These are phyloP conservation scores for Gephyroberyx darwinii DNA, from an alignment of 2,797 vertebrate species.

Conservation along the genomic window DNA sequence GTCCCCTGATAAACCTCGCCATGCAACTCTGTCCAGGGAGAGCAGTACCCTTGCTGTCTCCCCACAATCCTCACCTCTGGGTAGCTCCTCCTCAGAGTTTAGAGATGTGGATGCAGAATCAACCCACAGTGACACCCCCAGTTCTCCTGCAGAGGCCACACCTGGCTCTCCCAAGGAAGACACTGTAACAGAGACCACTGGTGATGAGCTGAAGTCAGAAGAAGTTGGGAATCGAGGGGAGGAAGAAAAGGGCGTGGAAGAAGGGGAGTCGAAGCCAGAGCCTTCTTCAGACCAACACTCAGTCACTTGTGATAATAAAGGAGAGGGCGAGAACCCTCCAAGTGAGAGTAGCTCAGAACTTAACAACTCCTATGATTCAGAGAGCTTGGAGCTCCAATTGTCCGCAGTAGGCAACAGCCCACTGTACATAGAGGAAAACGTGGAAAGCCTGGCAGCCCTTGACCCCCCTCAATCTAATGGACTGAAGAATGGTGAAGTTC, in stretches of 20 bases:
- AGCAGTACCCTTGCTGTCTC: slow-evolving; percentile 50
- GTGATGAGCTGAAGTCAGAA: slow-evolving; percentile 18
- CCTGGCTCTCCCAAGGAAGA: slow-evolving; percentile 27
- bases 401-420: slow-evolving; percentile 40
- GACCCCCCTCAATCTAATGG: slow-evolving; percentile 39
- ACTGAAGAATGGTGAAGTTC: slow-evolving; percentile 63
- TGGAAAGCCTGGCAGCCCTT: slow-evolving; percentile 5
- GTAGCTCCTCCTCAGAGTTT: slow-evolving; percentile 11
- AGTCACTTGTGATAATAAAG: slow-evolving; percentile 46
- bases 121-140: slow-evolving; percentile 33
- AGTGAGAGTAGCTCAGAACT: slow-evolving; percentile 72
- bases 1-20: slow-evolving; percentile 70
- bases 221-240: slow-evolving; percentile 37
- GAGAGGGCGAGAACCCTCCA: slow-evolving; percentile 41
- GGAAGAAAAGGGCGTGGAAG: slow-evolving; percentile 38
- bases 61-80: slow-evolving; percentile 13
- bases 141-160: slow-evolving; percentile 25
- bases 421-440: slow-evolving; percentile 68
- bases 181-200: slow-evolving; percentile 20
- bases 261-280: slow-evolving; percentile 23
- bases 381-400: slow-evolving; percentile 72
- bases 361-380: slow-evolving; percentile 67
- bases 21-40: slow-evolving; percentile 68
- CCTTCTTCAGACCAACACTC: slow-evolving; percentile 21
- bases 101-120: slow-evolving; percentile 50